Evolutionary conservation across 2,797 vertebrate genomes (phyloP).

Genomic region (Heliangelus exortis): DNA sequence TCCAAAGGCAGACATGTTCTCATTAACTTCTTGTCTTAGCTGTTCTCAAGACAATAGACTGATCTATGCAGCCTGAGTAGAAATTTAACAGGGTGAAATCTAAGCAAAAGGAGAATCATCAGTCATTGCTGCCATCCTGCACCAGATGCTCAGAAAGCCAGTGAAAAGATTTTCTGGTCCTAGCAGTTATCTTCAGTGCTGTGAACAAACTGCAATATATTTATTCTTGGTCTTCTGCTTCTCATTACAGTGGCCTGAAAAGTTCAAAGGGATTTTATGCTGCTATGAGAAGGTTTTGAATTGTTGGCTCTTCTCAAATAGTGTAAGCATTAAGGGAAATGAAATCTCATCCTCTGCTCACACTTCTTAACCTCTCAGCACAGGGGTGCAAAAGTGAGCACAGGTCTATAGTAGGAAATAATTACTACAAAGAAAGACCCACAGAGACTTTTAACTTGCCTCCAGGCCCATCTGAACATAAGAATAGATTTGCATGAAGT

Average conservation of each 20-base stretch:
- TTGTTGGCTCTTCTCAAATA: background rate
- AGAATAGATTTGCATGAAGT: background rate
- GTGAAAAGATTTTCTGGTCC: conserved; percentile 14
- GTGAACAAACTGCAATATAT: background rate
- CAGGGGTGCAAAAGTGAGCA: background rate
- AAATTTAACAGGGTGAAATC: conserved; percentile 59
- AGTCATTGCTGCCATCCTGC: background rate
- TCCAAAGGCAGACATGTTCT: background rate
- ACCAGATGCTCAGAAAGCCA: background rate
- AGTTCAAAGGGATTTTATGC: background rate
- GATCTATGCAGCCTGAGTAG: conserved; percentile 44
- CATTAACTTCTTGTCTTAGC: conserved; percentile 64
- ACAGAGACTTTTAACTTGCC: background rate
- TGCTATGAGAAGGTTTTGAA: background rate
- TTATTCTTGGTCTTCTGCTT: background rate
- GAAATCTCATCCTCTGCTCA: background rate
- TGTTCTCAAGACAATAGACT: conserved; percentile 42
- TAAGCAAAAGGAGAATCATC: conserved; percentile 35
- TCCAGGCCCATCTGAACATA: background rate
- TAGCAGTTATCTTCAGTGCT: background rate
- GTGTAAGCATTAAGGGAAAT: background rate
- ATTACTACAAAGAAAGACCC: background rate
- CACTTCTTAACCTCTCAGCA: background rate
- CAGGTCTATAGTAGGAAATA: background rate
- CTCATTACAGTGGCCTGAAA: background rate